Percentiles rank a stretch among this genome's conserved stretches.
phyloP scores from a whole-genome alignment of 2,888 invertebrate species.

The Brachyptera risi region DNA sequence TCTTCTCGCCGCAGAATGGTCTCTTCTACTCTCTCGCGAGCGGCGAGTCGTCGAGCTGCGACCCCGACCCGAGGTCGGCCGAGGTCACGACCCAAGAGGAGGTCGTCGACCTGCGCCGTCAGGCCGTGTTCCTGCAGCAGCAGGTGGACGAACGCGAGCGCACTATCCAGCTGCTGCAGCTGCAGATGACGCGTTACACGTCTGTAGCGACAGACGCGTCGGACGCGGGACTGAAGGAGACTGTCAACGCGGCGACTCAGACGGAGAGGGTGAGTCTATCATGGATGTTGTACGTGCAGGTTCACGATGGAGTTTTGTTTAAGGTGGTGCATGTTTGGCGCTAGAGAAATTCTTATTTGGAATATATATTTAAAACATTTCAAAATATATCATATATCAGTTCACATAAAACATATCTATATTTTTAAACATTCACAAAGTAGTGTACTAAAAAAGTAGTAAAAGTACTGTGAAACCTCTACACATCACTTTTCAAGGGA shows the following conservation, averaged over 20 bases:
- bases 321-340: too few relatives aligned
- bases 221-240: constrained; percentile 44
- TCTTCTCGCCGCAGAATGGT: constrained; percentile 64
- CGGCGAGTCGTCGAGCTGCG: constrained; percentile 23
- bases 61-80: constrained; percentile 1
- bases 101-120: constrained; percentile 71
- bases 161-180: constrained; percentile 73
- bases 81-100: neutral
- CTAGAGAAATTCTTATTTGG: too few relatives aligned
- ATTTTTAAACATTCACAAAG: too few relatives aligned
- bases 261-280: constrained; percentile 68
- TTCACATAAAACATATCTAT: too few relatives aligned
- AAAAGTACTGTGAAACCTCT: too few relatives aligned
- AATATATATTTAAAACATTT: too few relatives aligned
- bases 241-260: constrained; percentile 79
- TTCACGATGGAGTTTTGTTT: neutral
- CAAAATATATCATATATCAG: too few relatives aligned
- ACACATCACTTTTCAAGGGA: too few relatives aligned
- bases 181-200: constrained; percentile 62
- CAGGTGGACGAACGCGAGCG: constrained; percentile 85
- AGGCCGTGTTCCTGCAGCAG: constrained; percentile 74
- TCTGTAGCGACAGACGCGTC: constrained; percentile 37
- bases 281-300: too few relatives aligned
- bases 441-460: too few relatives aligned
- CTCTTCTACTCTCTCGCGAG: constrained; percentile 54